phyloP scores from a whole-genome alignment of 2,888 invertebrate genomes.

The Lumbricus terrestris region DNA sequence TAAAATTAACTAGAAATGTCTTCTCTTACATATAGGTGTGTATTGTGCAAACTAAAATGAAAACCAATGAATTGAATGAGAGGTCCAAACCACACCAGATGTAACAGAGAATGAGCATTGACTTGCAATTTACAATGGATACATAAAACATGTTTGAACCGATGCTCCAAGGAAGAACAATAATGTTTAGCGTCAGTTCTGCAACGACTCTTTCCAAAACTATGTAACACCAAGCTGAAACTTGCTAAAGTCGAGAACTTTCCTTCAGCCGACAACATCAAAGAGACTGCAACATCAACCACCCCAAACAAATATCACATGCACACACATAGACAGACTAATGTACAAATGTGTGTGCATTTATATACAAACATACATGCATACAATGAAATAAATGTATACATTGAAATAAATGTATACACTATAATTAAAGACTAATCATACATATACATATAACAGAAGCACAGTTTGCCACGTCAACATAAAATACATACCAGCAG shows the following conservation, averaged over 20 bases:
- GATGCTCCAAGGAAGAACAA: neutral
- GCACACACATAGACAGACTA: neutral
- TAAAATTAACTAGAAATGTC: neutral
- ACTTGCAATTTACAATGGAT: neutral
- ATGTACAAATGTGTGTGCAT: slow-evolving; percentile 13
- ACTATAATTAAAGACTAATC: neutral
- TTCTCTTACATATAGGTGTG: neutral
- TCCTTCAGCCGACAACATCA: neutral
- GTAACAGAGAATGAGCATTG: neutral
- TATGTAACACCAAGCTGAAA: neutral
- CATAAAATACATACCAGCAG: neutral
- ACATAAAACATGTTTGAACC: neutral
- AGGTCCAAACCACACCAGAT: neutral
- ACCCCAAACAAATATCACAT: neutral
- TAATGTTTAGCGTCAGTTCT: neutral
- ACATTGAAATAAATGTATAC: neutral
- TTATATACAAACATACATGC: slow-evolving; percentile 16
- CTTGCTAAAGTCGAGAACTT: neutral
- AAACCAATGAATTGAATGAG: neutral
- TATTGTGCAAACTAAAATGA: neutral
- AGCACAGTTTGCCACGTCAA: neutral
- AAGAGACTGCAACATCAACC: neutral
- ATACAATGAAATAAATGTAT: neutral
- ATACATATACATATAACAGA: neutral
- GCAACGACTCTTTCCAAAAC: neutral